Percentiles rank a stretch among this genome's conserved stretches.
These are phyloP conservation scores for Meganola albula DNA, from an alignment of 2,888 invertebrate genomes.

Conservation along the genomic window DNA sequence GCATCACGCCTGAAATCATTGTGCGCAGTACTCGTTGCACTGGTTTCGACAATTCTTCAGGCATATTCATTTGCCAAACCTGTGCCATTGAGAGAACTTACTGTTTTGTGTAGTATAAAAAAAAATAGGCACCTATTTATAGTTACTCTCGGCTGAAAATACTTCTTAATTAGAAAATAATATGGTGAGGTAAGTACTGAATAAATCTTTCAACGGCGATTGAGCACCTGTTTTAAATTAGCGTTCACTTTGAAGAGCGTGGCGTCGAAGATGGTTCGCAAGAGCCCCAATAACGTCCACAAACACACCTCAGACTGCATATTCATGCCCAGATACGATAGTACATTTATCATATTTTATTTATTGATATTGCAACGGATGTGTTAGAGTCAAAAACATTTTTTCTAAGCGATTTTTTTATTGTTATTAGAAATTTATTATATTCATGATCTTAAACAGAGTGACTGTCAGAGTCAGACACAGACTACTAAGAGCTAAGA, in stretches of 20 bases:
- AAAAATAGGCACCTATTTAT: not conserved
- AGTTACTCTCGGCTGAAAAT: not conserved
- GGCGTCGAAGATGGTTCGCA: slow-evolving; percentile 72
- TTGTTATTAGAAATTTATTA: slow-evolving; percentile 9
- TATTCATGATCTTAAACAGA: no score
- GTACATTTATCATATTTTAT: slow-evolving; percentile 52
- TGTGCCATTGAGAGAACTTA: slow-evolving; percentile 19
- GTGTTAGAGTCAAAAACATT: slow-evolving; percentile 13
- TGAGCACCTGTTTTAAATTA: slow-evolving; percentile 69
- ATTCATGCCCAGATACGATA: slow-evolving; percentile 66
- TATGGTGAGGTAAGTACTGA: slow-evolving; percentile 9
- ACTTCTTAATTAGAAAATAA: slow-evolving; percentile 13
- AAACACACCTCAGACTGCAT: slow-evolving; percentile 71
- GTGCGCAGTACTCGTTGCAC: slow-evolving; percentile 69
- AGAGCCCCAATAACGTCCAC: slow-evolving; percentile 70
- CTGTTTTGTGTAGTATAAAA: not conserved
- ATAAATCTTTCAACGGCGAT: slow-evolving; percentile 22
- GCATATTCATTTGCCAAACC: slow-evolving; percentile 75
- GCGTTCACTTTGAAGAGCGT: slow-evolving; percentile 74
- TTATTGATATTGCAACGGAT: slow-evolving; percentile 5
- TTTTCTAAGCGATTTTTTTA: slow-evolving; percentile 7
- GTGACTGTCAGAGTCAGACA: no score
- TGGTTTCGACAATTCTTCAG: slow-evolving; percentile 52
- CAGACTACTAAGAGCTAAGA: no score
- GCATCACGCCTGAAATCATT: slow-evolving; percentile 68